phyloP scores from a whole-genome alignment of 2,797 vertebrate species.

The Acanthopagrus latus region DNA sequence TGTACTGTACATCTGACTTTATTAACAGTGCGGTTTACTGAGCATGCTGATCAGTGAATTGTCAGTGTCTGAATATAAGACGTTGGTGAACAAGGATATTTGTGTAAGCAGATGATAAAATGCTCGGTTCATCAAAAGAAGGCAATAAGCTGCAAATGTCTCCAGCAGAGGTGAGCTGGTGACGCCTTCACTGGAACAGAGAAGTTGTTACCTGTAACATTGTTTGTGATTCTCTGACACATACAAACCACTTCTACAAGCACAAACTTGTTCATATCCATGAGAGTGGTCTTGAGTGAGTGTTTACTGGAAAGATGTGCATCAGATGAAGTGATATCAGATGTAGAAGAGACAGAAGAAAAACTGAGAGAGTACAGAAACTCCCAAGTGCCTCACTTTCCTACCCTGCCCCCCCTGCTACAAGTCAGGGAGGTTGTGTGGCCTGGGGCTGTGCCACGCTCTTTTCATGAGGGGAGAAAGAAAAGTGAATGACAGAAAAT shows the following conservation, averaged over 20 bases:
- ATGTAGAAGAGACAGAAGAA: constrained; percentile 46
- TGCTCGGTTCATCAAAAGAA: constrained; percentile 20
- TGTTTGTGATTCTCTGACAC: constrained; percentile 11
- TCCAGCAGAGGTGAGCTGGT: constrained; percentile 16
- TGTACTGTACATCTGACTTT: constrained; percentile 49
- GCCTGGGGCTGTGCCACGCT: constrained; percentile 59
- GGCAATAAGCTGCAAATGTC: constrained; percentile 1
- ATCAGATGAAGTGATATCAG: constrained; percentile 57
- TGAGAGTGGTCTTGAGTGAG: constrained; percentile 38
- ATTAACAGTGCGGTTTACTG: constrained; percentile 54
- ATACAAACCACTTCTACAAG: constrained; percentile 23
- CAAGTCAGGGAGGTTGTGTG: constrained; percentile 57
- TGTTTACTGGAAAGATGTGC: constrained; percentile 54
- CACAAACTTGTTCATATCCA: constrained; percentile 22
- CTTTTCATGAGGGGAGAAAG: constrained; percentile 51
- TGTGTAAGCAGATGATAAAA: constrained; percentile 52
- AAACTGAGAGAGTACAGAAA: constrained; percentile 50
- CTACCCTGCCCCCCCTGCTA: neutral
- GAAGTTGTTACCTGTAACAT: constrained; percentile 11
- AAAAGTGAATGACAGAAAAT: constrained; percentile 34
- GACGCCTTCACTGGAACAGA: neutral
- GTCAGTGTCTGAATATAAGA: constrained; percentile 24
- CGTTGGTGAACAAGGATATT: constrained; percentile 41
- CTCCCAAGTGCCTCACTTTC: constrained; percentile 44
- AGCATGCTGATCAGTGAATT: constrained; percentile 47